These are phyloP conservation scores for Mycalesis mineus DNA, from an alignment of 2,888 invertebrate species.

Conservation along the genomic window DNA sequence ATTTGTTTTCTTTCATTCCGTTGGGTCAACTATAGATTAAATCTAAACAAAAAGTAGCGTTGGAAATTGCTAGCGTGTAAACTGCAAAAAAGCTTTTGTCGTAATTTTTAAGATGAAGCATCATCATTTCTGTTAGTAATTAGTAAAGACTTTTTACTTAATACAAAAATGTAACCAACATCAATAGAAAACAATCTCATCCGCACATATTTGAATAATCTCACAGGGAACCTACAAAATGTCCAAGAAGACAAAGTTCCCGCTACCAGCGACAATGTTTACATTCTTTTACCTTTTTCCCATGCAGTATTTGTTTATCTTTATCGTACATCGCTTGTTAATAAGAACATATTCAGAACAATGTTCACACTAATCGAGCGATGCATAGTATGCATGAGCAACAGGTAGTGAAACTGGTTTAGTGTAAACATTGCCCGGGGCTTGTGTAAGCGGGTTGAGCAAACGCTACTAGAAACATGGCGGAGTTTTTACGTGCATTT, in stretches of 20 bases:
- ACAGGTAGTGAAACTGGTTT: constrained; percentile 28
- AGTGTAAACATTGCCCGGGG: constrained; percentile 23
- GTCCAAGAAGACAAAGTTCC: not conserved
- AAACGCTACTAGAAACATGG: constrained; percentile 14
- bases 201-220: not conserved
- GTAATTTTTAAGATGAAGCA: too few species aligned
- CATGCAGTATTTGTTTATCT: not conserved
- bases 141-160: too few species aligned
- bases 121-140: too few species aligned
- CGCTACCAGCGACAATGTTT: constrained; percentile 11
- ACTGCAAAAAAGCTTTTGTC: too few species aligned
- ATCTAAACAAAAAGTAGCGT: too few species aligned
- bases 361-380: not conserved
- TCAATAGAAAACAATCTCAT: not conserved
- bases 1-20: too few species aligned
- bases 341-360: not conserved
- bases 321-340: not conserved
- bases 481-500: constrained; percentile 7
- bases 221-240: constrained; percentile 4
- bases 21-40: too few species aligned
- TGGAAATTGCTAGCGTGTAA: too few species aligned
- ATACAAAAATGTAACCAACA: too few species aligned
- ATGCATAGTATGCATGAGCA: constrained; percentile 8
- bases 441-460: constrained; percentile 13
- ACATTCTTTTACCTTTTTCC: constrained; percentile 8